Evolutionary conservation across 1,140 invertebrate species (phyloP), one percentile per base, ranked within the genome.

Genomic region (Batillaria attramentaria): DNA sequence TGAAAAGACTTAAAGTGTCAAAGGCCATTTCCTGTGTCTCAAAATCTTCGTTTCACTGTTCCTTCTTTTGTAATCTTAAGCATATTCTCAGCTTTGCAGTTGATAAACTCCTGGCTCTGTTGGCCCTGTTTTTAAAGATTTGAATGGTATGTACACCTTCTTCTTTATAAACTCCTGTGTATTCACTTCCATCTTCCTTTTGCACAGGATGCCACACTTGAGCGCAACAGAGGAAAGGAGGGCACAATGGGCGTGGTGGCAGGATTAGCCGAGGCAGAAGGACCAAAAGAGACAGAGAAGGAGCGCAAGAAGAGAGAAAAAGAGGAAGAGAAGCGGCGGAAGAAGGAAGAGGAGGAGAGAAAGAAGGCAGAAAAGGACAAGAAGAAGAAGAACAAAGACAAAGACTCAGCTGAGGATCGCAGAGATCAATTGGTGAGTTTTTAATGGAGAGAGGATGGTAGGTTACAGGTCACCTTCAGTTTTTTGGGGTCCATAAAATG

Each of bases 261-360:
- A 10, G 79, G 66, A 13, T n/a, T 39, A 77, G 57, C 57, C 33
- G 28, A 20, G 33, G 37, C 37, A 72, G 37, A 68, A 70, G 35
- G 66, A n/a, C n/a, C 50, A 5, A 76, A 69, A n/a, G 79, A 81
- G 62, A 62, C 69, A 20, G 79, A 77, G 39, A 81, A 81, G 57
- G 79, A 81, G 28, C 68, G 75, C 28, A 77, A 76, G 66, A 81
- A 78, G 33, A 69, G 79, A 54, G 79, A 81, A 60, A 81, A 81
- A 75, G 79, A 81, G 31, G 79, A 81, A 60, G 79, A 81, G 3
- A 81, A 76, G 60, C 39, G 62, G 28, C 31, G 70, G 20, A 81
- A 81, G 70, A 78, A 81, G 43, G 79, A 81, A 41, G 70, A 78
- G 33, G 60, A 76, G 37, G 74, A 77, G 37, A 54, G 41, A 46